A percentile compares a stretch with the other conserved stretches of the same genome.
phyloP scores from a whole-genome alignment of 2,797 vertebrate species.

The Eospalax fontanierii region DNA sequence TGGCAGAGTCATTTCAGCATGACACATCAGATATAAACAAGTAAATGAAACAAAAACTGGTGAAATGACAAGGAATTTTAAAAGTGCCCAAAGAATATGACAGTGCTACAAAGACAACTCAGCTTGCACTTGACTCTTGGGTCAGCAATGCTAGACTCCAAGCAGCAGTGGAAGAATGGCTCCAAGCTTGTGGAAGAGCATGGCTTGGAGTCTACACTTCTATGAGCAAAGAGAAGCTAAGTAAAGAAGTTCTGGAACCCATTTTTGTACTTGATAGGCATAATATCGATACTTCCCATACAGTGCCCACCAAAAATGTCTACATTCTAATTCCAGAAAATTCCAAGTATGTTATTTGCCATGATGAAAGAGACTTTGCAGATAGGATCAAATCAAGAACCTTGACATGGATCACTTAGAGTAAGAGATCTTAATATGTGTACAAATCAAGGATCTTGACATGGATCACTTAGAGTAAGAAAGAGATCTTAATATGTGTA shows the following conservation, averaged over 20 bases:
- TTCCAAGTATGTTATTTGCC: background rate
- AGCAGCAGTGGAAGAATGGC: background rate
- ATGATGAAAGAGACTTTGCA: background rate
- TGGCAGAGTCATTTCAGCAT: background rate
- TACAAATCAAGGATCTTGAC: background rate
- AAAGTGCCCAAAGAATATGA: background rate
- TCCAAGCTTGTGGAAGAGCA: background rate
- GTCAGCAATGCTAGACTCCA: background rate
- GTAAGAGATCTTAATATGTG: background rate
- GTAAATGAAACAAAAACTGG: background rate
- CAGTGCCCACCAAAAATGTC: background rate
- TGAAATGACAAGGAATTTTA: background rate
- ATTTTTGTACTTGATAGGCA: background rate
- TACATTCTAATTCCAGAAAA: background rate
- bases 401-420: background rate
- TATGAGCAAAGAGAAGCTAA: background rate
- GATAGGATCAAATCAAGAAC: constrained; percentile 18
- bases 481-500: no score
- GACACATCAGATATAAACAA: background rate
- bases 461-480: background rate
- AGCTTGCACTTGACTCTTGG: background rate
- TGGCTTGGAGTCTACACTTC: background rate
- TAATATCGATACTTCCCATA: background rate
- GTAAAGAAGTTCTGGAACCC: background rate
- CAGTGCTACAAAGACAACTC: background rate